Conservation (phyloP, 2,888 invertebrate genomes). For the Parnassius smintheus region DNA sequence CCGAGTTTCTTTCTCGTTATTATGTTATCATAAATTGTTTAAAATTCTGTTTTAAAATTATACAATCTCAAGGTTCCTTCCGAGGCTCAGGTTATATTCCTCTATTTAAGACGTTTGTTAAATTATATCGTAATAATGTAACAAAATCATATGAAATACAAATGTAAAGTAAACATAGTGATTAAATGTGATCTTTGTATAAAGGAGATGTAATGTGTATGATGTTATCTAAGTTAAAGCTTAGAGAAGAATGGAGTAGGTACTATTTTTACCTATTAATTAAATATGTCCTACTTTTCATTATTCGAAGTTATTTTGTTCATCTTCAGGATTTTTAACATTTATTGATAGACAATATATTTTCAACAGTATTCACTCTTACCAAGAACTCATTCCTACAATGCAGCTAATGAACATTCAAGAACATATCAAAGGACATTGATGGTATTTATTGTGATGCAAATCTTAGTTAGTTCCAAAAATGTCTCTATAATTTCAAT, state of each 20-base stretch:
- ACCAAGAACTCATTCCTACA: constrained; percentile 76
- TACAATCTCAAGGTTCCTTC: constrained; percentile 13
- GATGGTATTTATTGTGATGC: constrained; percentile 69
- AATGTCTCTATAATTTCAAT: not conserved
- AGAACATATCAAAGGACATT: constrained; percentile 73
- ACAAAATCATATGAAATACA: too few relatives aligned
- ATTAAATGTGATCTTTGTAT: not conserved
- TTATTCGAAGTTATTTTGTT: not conserved
- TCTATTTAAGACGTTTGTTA: constrained; percentile 8
- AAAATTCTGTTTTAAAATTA: constrained; percentile 7
- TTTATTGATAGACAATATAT: constrained; percentile 37
- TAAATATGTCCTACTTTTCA: not conserved
- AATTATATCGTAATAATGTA: too few relatives aligned
- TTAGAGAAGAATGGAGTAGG: not conserved
- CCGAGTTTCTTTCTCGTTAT: not conserved
- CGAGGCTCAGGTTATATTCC: not conserved
- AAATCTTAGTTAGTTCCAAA: not conserved
- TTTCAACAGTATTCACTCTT: constrained; percentile 70
- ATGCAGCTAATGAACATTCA: constrained; percentile 74
- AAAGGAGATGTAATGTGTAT: not conserved
- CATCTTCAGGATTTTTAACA: not conserved
- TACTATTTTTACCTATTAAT: not conserved
- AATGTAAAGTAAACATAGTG: constrained; percentile 1
- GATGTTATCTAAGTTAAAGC: not conserved
- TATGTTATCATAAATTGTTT: not conserved